These are phyloP conservation scores for Hydrocynus forskahlii DNA, from an alignment of 2,797 vertebrate genomes.

Conservation along the genomic window DNA sequence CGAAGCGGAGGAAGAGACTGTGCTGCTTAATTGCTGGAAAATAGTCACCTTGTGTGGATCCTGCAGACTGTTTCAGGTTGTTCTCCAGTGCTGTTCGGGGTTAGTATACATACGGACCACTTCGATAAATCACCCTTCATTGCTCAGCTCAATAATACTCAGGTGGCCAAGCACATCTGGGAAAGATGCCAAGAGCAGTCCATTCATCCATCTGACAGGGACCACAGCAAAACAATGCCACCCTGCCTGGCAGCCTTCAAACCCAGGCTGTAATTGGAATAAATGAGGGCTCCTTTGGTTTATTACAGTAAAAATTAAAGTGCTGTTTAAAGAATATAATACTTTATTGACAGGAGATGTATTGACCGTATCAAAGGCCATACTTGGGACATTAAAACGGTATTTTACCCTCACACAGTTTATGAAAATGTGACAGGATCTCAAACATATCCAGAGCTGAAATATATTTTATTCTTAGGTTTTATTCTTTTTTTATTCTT, in stretches of 20 bases:
- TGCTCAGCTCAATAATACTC: conserved; percentile 52
- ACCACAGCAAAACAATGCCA: conserved; percentile 58
- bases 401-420: no score
- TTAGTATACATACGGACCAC: conserved; percentile 55
- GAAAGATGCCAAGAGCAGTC: conserved; percentile 61
- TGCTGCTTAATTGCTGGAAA: conserved; percentile 58
- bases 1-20: conserved; percentile 13
- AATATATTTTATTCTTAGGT: no score
- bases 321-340: conserved; percentile 4
- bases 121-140: conserved; percentile 61
- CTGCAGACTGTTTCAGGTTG: conserved; percentile 56
- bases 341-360: neutral
- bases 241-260: conserved; percentile 59
- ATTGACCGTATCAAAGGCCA: no score
- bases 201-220: conserved; percentile 58
- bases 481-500: no score
- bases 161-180: conserved; percentile 62
- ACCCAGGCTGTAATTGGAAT: conserved; percentile 45
- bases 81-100: conserved; percentile 50
- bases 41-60: conserved; percentile 49
- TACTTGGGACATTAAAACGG: no score
- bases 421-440: no score
- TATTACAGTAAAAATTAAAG: conserved; percentile 22
- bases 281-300: conserved; percentile 35
- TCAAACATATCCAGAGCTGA: no score